phyloP scores from a whole-genome alignment of 2,888 invertebrate species.

The Peribatodes rhomboidaria region DNA sequence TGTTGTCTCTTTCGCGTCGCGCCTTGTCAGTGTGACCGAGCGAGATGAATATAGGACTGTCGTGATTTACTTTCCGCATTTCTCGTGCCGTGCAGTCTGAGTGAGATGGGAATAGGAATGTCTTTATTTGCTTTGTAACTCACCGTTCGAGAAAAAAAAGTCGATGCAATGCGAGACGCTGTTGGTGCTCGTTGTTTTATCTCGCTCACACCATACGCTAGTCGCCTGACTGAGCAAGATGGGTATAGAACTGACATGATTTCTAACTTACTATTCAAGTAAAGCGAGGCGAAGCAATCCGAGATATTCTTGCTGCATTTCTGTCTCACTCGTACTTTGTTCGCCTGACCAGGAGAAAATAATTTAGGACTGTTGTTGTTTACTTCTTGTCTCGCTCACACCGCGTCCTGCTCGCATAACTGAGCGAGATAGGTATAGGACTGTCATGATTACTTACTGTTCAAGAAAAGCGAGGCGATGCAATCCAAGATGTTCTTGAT shows the following conservation, averaged over 20 bases:
- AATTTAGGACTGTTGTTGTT: slow-evolving; percentile 18
- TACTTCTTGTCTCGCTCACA: slow-evolving; percentile 87
- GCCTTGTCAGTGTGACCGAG: no score
- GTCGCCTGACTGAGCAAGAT: no score
- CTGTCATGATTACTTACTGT: slow-evolving; percentile 55
- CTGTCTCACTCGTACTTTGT: slow-evolving; percentile 87
- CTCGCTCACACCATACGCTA: no score
- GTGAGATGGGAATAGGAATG: no score
- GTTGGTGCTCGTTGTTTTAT: no score
- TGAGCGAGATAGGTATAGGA: slow-evolving; percentile 59
- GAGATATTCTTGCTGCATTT: slow-evolving; percentile 81
- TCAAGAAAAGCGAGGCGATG: slow-evolving; percentile 74
- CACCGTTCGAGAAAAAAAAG: no score
- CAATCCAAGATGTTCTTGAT: slow-evolving; percentile 84
- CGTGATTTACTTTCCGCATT: neutral
- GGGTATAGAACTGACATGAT: no score
- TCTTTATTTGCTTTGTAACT: no score
- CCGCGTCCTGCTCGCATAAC: slow-evolving; percentile 79
- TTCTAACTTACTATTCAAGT: slow-evolving; percentile 65
- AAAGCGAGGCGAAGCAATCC: slow-evolving; percentile 75
- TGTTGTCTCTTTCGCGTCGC: no score
- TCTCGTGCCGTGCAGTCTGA: no score
- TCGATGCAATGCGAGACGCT: no score
- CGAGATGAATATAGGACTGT: no score
- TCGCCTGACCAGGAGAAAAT: slow-evolving; percentile 71